phyloP scores from a whole-genome alignment of 1,140 invertebrate species.

The Eubasilissa regina region DNA sequence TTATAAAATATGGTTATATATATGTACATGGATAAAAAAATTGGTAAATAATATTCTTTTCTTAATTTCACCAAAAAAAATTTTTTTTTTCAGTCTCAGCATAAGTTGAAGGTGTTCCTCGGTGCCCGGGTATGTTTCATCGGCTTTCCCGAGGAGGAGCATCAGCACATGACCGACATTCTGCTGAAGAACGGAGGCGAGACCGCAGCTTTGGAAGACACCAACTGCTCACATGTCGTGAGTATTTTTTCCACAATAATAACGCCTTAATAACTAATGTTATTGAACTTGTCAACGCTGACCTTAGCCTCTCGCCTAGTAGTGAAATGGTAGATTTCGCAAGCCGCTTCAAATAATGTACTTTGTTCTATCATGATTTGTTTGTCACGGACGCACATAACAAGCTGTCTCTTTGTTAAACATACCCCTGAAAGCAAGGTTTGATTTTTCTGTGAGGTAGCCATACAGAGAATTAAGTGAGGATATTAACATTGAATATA shows the following conservation, averaged over 20 bases:
- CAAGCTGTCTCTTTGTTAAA: no score
- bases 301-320: constrained; percentile 29
- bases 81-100: constrained; percentile 70
- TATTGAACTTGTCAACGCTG: constrained; percentile 3
- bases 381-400: no score
- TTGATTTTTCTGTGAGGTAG: no score
- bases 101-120: constrained; percentile 90
- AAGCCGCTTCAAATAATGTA: constrained; percentile 3
- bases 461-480: no score
- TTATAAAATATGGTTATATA: neutral
- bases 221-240: constrained; percentile 92
- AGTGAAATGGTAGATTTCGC: neutral
- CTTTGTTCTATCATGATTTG: no score
- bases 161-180: constrained; percentile 92
- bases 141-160: constrained; percentile 91
- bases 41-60: no score
- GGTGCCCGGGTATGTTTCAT: constrained; percentile 89
- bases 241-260: constrained; percentile 65
- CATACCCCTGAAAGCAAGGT: no score
- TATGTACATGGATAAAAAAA: no score
- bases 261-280: neutral
- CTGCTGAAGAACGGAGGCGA: constrained; percentile 89
- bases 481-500: no score
- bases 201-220: constrained; percentile 82
- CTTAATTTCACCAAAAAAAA: neutral